Base-by-base conservation (phyloP, 1,140 invertebrate genomes). In the Leguminivora glycinivorella region DNA sequence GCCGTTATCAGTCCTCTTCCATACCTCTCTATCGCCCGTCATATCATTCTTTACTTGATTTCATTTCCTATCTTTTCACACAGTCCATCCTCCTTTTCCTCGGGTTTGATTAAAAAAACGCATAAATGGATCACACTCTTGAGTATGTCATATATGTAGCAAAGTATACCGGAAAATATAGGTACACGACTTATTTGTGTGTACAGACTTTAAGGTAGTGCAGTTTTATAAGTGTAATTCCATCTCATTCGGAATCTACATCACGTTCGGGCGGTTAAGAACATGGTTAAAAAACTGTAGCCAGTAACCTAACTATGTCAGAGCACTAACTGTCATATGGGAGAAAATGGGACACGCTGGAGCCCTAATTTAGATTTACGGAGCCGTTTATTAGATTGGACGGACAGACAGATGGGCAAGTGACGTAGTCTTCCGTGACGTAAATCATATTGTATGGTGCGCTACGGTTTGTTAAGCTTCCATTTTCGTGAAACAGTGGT, bases 331-430 rank as follows among this genome's bases (percentile, higher is more conserved):
- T 52, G 47, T 52, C 47, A 52, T 52, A 52, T 19, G 19, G 47
- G 47, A 52, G 7, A 52, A 52, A 52, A 52, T 52, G 47, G 47
- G 47, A 19, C 47, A 52, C 47, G 40, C 14, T 17, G 47, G 47
- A 19, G 47, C 17, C 47, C 47, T 52, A 52, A 52, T 52, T 52
- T 52, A 52, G 47, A 52, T 52, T 52, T 52, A 22, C 47, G 47
- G 47, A 52, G 17, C 47, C 19, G 47, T 52, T 52, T 52, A 52
- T 52, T 52, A 52, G 47, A 52, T 52, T 52, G 47, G 47, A n/a
- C 47, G 14, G 47, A 52, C 47, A 19, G 47, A 52, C 47, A n/a
- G 47, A 52, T n/a, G 47, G 47, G n/a, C 47, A 52, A 52, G 17
- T 52, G 47, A 22, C 47, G 47, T 22, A 10, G 47, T 52, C 47